A percentile compares a stretch with the other conserved stretches of the same genome.
Conservation (phyloP, 1,140 invertebrate genomes). For the Scaptomyza graminum region DNA sequence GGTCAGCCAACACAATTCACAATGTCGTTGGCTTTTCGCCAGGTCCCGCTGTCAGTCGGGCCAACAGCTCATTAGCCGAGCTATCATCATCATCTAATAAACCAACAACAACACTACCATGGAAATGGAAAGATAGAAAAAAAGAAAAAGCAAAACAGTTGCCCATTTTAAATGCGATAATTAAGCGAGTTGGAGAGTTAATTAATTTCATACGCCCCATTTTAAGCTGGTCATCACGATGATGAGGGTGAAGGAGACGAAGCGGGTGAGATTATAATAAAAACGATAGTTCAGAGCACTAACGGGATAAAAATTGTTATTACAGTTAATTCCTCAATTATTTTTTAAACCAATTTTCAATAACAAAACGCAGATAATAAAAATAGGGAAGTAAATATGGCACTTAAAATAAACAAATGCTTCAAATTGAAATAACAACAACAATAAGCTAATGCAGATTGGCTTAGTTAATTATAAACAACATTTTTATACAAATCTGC, state of each 20-base stretch:
- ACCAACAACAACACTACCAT: constrained; percentile 17
- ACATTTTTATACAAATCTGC: neutral
- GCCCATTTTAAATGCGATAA: constrained; percentile 78
- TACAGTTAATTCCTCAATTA: too few relatives aligned
- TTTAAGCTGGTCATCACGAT: constrained; percentile 45
- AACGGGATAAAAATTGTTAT: constrained; percentile 27
- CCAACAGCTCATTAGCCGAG: constrained; percentile 74
- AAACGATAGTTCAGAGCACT: constrained; percentile 25
- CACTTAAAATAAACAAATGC: neutral
- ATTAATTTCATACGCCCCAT: constrained; percentile 79
- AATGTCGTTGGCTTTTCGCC: constrained; percentile 63
- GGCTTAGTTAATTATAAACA: neutral
- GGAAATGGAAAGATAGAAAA: constrained; percentile 29
- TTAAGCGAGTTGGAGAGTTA: constrained; percentile 74
- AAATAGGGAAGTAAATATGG: neutral
- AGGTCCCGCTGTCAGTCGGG: constrained; percentile 52
- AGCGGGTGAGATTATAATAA: constrained; percentile 2
- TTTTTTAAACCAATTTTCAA: too few relatives aligned
- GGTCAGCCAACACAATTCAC: constrained; percentile 50
- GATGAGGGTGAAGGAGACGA: neutral
- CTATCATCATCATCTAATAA: constrained; percentile 82
- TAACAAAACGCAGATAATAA: neutral
- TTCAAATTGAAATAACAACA: neutral
- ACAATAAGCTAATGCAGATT: neutral
- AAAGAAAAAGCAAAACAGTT: constrained; percentile 46